phyloP scores from a whole-genome alignment of 2,888 invertebrate species.

The Saturnia pavonia region DNA sequence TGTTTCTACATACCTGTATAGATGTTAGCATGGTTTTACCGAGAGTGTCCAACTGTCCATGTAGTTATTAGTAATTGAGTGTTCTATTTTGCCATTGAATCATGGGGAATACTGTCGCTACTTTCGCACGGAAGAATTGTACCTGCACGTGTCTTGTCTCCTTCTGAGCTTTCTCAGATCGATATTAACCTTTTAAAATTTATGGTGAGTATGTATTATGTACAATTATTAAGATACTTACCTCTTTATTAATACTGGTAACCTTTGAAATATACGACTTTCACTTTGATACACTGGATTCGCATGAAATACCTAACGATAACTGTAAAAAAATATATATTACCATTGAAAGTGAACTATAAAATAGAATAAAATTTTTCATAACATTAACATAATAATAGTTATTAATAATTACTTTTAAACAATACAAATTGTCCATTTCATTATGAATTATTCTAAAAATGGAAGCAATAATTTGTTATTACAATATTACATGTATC shows the following conservation, averaged over 20 bases:
- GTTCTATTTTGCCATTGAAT: neutral
- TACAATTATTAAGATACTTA: neutral
- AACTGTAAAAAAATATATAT: neutral
- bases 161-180: neutral
- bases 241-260: neutral
- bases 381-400: neutral
- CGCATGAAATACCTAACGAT: no score
- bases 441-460: no score
- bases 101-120: no score
- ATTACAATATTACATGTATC: no score
- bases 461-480: no score
- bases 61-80: neutral
- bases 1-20: neutral
- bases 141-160: neutral
- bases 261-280: neutral
- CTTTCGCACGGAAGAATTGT: neutral
- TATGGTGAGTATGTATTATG: no score
- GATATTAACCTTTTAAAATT: neutral
- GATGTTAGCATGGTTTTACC: constrained; percentile 1
- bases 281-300: no score
- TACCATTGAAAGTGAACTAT: neutral
- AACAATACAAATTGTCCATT: no score
- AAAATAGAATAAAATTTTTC: neutral
- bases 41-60: neutral
- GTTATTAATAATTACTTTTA: no score